phyloP scores from a whole-genome alignment of 64 coral and sea anemone genomes.

The Stichodactyla helianthus region DNA sequence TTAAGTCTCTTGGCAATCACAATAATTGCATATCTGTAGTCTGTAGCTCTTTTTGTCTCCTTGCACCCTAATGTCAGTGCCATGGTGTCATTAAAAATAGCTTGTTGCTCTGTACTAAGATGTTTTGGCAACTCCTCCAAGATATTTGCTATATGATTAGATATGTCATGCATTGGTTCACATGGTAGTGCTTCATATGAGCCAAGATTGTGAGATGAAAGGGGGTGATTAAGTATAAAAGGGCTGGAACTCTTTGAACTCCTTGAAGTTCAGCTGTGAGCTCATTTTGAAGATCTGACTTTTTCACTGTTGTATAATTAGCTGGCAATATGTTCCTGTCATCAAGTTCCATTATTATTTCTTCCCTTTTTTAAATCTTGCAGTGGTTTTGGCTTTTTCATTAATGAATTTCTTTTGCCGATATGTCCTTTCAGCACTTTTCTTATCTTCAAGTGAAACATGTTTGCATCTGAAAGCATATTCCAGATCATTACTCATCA shows the following conservation, averaged over 20 bases:
- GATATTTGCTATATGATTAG: not conserved
- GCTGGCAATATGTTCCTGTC: not conserved
- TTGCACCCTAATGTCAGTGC: too few relatives aligned
- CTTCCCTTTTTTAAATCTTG: slow-evolving; percentile 9
- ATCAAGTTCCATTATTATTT: not conserved
- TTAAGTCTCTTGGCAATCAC: not conserved
- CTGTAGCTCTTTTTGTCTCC: too few relatives aligned
- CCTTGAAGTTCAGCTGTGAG: slow-evolving; percentile 3
- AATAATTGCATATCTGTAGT: not conserved
- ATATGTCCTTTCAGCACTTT: not conserved
- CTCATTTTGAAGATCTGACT: not conserved
- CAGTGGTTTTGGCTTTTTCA: slow-evolving; percentile 40
- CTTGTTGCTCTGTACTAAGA: not conserved
- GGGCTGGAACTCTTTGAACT: slow-evolving; percentile 3
- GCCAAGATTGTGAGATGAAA: not conserved
- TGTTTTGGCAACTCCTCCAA: not conserved
- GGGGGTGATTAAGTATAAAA: not conserved
- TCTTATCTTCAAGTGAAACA: not conserved
- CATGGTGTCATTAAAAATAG: too few relatives aligned
- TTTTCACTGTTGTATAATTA: not conserved
- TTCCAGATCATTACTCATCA: slow-evolving; percentile 5
- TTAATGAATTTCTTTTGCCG: slow-evolving; percentile 30
- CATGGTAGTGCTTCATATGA: slow-evolving; percentile 30
- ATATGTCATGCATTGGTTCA: slow-evolving; percentile 47
- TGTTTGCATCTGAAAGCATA: slow-evolving; percentile 23